These are phyloP conservation scores for Pangasianodon hypophthalmus DNA, from an alignment of 2,113 vertebrate species.

Conservation along the genomic window DNA sequence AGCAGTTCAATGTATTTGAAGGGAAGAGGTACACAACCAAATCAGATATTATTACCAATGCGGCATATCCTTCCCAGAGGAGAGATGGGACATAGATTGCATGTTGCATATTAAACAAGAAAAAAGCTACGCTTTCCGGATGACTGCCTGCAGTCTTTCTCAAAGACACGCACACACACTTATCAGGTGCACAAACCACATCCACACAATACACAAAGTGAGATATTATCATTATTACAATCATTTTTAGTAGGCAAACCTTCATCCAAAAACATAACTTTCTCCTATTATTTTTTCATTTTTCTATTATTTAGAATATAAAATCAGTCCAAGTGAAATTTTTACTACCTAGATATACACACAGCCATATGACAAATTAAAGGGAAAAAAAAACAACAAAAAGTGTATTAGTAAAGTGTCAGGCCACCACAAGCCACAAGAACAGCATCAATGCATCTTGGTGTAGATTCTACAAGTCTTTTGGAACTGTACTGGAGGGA, in stretches of 20 bases:
- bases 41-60: slow-evolving; percentile 60
- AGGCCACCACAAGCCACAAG: background rate
- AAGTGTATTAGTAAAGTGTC: background rate
- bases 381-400: background rate
- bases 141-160: slow-evolving; percentile 33
- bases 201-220: background rate
- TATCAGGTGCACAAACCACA: background rate
- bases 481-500: background rate
- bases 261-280: background rate
- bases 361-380: background rate
- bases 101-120: slow-evolving; percentile 52
- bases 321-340: background rate
- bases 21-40: slow-evolving; percentile 57
- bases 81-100: slow-evolving; percentile 58
- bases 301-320: background rate
- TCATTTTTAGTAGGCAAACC: background rate
- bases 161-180: background rate
- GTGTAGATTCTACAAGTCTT: background rate
- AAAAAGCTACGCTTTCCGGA: slow-evolving; percentile 38
- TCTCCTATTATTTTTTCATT: background rate
- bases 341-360: background rate
- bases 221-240: background rate
- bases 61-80: slow-evolving; percentile 53
- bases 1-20: slow-evolving; percentile 64
- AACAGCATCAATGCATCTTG: background rate